Percentiles rank a stretch among this genome's conserved stretches.
phyloP scores from a whole-genome alignment of 2,113 vertebrate genomes.

The Reinhardtius hippoglossoides region DNA sequence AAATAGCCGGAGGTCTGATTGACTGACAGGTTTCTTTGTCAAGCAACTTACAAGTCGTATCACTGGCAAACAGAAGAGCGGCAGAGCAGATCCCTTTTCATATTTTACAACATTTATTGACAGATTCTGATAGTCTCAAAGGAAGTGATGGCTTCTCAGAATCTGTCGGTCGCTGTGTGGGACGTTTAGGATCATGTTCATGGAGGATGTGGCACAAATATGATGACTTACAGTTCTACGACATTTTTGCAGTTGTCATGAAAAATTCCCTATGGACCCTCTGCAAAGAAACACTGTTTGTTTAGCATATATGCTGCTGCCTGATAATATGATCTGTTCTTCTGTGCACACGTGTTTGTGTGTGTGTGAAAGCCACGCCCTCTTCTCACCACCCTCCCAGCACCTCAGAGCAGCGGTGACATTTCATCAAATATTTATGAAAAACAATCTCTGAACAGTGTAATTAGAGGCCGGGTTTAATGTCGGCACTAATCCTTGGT shows the following conservation, averaged over 20 bases:
- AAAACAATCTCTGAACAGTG: slow-evolving; percentile 81
- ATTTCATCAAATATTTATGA: slow-evolving; percentile 90
- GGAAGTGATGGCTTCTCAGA: neutral
- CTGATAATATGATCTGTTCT: neutral
- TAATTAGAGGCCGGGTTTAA: slow-evolving; percentile 83
- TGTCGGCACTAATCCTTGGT: slow-evolving; percentile 70
- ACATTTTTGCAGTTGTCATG: no score
- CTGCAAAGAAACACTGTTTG: neutral
- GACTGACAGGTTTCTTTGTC: neutral
- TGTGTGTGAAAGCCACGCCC: slow-evolving; percentile 25
- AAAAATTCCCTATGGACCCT: no score
- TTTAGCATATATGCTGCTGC: no score
- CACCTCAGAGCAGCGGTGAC: slow-evolving; percentile 79
- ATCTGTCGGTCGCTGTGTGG: neutral
- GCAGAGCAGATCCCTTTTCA: neutral
- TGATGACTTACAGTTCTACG: no score
- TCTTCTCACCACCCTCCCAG: slow-evolving; percentile 6
- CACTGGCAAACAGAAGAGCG: neutral
- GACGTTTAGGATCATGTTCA: neutral
- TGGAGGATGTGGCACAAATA: neutral
- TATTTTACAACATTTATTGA: neutral
- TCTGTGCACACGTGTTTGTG: slow-evolving; percentile 3
- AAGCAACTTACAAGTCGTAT: neutral
- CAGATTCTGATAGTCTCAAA: neutral
- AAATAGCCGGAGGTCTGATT: neutral